Conservation (phyloP, 2,888 invertebrate genomes). For the Cephonodes hylas region DNA sequence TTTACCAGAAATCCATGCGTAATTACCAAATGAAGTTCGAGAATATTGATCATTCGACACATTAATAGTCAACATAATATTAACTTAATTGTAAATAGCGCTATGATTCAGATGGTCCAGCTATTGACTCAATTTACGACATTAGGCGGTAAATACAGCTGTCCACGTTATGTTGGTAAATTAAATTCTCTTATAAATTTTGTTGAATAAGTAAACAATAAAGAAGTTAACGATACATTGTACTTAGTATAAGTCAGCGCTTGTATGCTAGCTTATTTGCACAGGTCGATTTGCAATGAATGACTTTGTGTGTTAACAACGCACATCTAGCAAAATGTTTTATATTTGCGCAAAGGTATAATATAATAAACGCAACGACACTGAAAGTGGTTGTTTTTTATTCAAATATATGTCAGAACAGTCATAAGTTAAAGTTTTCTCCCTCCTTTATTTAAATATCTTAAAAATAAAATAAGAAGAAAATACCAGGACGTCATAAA, state of each 20-base stretch:
- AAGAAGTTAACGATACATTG: background rate
- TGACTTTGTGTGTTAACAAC: slow-evolving; percentile 16
- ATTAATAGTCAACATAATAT: background rate
- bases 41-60: background rate
- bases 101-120: background rate
- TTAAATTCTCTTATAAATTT: background rate
- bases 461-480: background rate
- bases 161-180: background rate
- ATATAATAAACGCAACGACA: background rate
- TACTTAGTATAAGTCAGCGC: background rate
- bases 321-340: background rate
- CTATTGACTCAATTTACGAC: background rate
- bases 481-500: background rate
- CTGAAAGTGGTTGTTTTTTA: background rate
- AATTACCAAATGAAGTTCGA: slow-evolving; percentile 21
- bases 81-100: background rate
- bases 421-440: background rate
- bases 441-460: background rate
- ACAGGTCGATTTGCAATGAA: slow-evolving; percentile 41
- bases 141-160: background rate
- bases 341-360: background rate
- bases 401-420: background rate
- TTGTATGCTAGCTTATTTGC: slow-evolving; percentile 31
- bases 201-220: background rate
- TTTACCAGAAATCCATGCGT: slow-evolving; percentile 23